Percentiles rank a stretch among this genome's conserved stretches.
Evolutionary conservation across 1,140 invertebrate species (phyloP).

Genomic region (Galleria mellonella): DNA sequence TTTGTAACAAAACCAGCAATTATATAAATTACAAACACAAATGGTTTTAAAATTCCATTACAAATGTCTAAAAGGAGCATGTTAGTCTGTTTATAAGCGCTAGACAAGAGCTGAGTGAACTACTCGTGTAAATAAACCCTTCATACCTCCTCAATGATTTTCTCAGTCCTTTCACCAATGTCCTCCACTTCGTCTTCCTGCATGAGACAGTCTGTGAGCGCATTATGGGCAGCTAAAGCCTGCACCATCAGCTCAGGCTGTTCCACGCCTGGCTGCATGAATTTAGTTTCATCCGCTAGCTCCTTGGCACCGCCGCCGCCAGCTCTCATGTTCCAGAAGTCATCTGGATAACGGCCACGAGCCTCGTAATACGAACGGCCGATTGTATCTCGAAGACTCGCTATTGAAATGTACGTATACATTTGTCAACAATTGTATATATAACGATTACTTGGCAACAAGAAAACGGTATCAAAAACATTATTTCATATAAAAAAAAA

Average conservation of each 20-base stretch:
- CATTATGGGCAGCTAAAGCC: slow-evolving; percentile 62
- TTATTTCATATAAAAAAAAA: no score
- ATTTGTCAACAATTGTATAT: neutral
- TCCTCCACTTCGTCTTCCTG: slow-evolving; percentile 33
- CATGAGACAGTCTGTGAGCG: slow-evolving; percentile 55
- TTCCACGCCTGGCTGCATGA: slow-evolving; percentile 69
- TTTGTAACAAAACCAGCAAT: no score
- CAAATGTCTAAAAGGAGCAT: no score
- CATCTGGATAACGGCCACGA: slow-evolving; percentile 82
- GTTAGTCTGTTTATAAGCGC: no score
- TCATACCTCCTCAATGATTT: slow-evolving; percentile 40
- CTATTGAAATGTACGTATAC: slow-evolving; percentile 46
- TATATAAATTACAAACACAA: no score
- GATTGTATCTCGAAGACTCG: slow-evolving; percentile 82
- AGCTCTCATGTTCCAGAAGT: slow-evolving; percentile 83
- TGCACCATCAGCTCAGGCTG: slow-evolving; percentile 66
- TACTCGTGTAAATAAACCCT: no score
- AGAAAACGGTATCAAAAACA: no score
- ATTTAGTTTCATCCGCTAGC: slow-evolving; percentile 79
- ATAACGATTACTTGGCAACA: no score
- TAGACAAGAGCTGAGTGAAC: no score
- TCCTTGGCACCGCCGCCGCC: slow-evolving; percentile 80
- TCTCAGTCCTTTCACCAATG: slow-evolving; percentile 42
- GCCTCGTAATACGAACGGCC: slow-evolving; percentile 82
- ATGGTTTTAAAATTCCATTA: no score